Percentiles rank a stretch among this genome's conserved stretches.
These are phyloP conservation scores for Copsychus sechellarum DNA, from an alignment of 2,113 vertebrate species.

Conservation along the genomic window DNA sequence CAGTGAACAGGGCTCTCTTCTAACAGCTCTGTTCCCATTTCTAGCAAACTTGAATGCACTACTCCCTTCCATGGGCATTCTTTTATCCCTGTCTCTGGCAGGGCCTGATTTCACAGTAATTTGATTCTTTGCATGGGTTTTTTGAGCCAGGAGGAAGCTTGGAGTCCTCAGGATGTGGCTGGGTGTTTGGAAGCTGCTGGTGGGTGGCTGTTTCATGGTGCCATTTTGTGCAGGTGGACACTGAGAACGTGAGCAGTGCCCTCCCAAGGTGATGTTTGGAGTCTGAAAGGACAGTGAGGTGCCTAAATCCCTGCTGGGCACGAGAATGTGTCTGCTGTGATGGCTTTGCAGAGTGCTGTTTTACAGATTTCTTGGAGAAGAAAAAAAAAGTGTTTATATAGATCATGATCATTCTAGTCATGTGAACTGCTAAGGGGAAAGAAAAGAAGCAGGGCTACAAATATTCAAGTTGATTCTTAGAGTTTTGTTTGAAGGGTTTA, in stretches of 20 bases:
- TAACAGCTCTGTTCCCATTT: fast-evolving
- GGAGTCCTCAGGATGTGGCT: fast-evolving
- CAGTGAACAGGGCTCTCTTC: background rate
- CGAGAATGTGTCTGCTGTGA: background rate
- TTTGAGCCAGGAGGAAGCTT: background rate
- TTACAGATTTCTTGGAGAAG: background rate
- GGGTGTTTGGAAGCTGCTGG: background rate
- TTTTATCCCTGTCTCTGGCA: background rate
- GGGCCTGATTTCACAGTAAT: background rate
- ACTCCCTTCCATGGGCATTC: background rate
- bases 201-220: background rate
- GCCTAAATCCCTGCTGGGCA: background rate
- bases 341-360: background rate
- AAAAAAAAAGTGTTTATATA: background rate
- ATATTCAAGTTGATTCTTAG: background rate
- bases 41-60: background rate
- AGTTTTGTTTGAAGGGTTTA: background rate
- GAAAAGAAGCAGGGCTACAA: background rate
- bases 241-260: background rate
- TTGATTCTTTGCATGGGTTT: background rate
- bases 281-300: background rate
- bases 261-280: background rate
- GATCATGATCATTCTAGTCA: background rate
- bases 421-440: background rate
- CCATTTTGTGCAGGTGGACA: background rate